Base-by-base conservation (phyloP, 2,113 vertebrate genomes). In the Myrmophylax atrothorax region DNA sequence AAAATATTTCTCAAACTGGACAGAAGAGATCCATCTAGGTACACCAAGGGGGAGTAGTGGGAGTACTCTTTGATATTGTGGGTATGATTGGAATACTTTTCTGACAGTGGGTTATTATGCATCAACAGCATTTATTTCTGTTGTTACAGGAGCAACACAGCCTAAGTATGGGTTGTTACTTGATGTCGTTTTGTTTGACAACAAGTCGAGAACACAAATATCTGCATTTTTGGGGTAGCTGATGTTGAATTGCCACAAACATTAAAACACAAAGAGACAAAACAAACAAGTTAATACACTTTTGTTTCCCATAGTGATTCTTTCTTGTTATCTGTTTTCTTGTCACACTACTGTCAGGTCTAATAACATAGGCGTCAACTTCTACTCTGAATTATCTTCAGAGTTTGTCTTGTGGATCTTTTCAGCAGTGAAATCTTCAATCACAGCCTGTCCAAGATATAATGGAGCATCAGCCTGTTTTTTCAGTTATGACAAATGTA, bases 321-420 rank as follows among this genome's bases (percentile, higher is more conserved):
- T 76, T 86, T 60, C 81, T 79, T 87, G 40, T 93, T 91, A 73
- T 18, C 53, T 87, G n/a, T 49, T 73, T 94, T 85, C 90, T 87
- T 91, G 88, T 93, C 88, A 90, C 59, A 59, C 40, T 86, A 6
- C 79, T 96, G 96, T 84, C 94, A 95, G 37, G 53, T 83, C 75
- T 93, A 96, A 95, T 95, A 96, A 88, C 55, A 91, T 17, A 94
- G 88, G 47, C 12, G 2, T 95, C 92, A 93, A 42, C 75, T 88
- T 83, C 85, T 90, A 62, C 63, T 73, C 63, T 88, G 78, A 88
- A 46, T 85, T 94, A 46, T 62, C 79, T 86, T 93, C 75, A 68
- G 67, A 63, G 50, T 88, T 80, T 67, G 53, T 88, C 88, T 92
- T 88, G 50, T 31, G 69, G 82, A 87, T 83, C 64, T 91, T 87